Percentiles rank a stretch among this genome's conserved stretches.
Evolutionary conservation across 2,113 vertebrate genomes (phyloP).

Genomic region (Lamprotornis superbus): DNA sequence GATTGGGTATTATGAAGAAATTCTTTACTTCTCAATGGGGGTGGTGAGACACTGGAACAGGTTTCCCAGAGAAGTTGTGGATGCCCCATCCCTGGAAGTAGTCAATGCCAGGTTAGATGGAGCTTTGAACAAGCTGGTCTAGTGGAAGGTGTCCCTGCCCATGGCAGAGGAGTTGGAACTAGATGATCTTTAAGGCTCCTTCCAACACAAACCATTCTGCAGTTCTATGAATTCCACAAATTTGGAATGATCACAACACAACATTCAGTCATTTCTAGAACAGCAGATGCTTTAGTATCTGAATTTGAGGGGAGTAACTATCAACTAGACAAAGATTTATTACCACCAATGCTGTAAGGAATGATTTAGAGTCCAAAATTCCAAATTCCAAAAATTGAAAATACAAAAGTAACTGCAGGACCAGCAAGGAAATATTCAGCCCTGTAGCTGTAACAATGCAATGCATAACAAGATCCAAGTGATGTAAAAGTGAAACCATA

Average conservation of each 20-base stretch:
- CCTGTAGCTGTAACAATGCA: neutral
- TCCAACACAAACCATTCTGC: neutral
- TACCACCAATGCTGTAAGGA: neutral
- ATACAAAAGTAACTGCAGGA: neutral
- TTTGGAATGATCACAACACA: fast-evolving
- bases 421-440: neutral
- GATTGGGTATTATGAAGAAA: neutral
- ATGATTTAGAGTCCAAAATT: neutral
- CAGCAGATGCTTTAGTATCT: neutral
- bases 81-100: neutral
- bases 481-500: neutral
- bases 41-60: neutral
- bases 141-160: neutral
- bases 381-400: neutral
- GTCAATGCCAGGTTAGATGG: neutral
- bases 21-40: neutral
- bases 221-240: neutral
- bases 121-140: neutral
- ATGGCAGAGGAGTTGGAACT: neutral
- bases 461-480: neutral
- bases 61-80: neutral
- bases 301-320: neutral
- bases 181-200: neutral
- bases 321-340: neutral
- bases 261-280: neutral